A percentile compares a stretch with the other conserved stretches of the same genome.
Conservation (phyloP, 2,113 vertebrate genomes). For the Eidolon helvum region DNA sequence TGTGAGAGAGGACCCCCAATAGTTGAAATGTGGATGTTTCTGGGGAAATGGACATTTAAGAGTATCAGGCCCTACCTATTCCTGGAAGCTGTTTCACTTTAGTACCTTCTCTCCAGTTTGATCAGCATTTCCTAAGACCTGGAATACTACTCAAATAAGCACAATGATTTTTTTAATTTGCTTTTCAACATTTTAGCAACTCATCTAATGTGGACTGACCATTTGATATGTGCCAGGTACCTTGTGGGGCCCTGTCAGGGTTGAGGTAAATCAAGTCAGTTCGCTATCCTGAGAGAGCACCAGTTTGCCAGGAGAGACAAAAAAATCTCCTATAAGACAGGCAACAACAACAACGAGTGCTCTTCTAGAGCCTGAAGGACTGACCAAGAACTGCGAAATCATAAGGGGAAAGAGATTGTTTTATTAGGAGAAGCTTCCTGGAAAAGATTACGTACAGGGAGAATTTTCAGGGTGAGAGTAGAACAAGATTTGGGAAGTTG, state of each 20-base stretch:
- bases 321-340: background rate
- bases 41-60: background rate
- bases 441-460: background rate
- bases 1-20: background rate
- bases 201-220: background rate
- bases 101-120: background rate
- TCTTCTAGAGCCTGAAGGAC: background rate
- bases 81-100: background rate
- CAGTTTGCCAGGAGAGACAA: background rate
- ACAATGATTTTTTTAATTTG: background rate
- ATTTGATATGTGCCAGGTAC: background rate
- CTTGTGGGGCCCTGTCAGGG: background rate
- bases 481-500: background rate
- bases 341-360: background rate
- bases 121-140: background rate
- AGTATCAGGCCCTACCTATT: background rate
- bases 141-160: background rate
- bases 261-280: background rate
- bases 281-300: background rate
- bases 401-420: background rate
- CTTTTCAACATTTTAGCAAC: background rate
- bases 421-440: background rate
- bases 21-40: background rate
- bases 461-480: background rate
- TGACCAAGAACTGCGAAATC: background rate